Percentiles rank a stretch among this genome's conserved stretches.
Evolutionary conservation across 1,140 invertebrate species (phyloP).

Genomic region (Acromyrmex echinatior): DNA sequence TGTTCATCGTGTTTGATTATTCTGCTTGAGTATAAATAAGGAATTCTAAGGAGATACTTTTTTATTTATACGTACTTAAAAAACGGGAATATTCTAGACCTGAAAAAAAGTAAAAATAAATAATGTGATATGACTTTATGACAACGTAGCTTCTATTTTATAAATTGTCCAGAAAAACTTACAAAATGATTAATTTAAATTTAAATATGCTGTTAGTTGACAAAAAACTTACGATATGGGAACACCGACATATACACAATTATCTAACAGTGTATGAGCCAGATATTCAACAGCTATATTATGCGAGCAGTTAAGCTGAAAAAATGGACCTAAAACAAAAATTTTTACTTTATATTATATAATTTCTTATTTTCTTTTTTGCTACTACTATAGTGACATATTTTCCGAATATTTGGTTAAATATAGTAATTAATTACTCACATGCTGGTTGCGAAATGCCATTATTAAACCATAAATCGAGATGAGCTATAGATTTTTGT

Average conservation of each 20-base stretch:
- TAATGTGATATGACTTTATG: not conserved
- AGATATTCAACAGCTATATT: slow-evolving; percentile 15
- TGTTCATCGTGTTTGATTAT: no score
- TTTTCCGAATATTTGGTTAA: not conserved
- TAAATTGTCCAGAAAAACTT: not conserved
- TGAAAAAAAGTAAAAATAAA: not conserved
- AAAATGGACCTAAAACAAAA: slow-evolving; percentile 6
- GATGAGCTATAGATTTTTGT: not conserved
- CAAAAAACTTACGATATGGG: not conserved
- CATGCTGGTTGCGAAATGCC: slow-evolving; percentile 54
- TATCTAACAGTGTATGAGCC: not conserved
- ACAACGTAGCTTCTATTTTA: not conserved
- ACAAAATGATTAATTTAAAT: no score
- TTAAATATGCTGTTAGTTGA: no score
- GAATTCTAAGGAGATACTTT: not conserved
- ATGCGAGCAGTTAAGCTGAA: slow-evolving; percentile 5
- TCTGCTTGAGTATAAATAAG: not conserved
- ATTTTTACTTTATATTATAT: not conserved
- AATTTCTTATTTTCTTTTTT: not conserved
- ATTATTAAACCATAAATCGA: slow-evolving; percentile 31
- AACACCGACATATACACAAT: not conserved
- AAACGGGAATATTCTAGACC: not conserved
- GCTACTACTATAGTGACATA: not conserved
- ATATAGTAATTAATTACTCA: slow-evolving; percentile 14
- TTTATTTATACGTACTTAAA: not conserved